Evolutionary conservation across 1,140 invertebrate genomes (phyloP).

Genomic region (Diachasmimorpha longicaudata): DNA sequence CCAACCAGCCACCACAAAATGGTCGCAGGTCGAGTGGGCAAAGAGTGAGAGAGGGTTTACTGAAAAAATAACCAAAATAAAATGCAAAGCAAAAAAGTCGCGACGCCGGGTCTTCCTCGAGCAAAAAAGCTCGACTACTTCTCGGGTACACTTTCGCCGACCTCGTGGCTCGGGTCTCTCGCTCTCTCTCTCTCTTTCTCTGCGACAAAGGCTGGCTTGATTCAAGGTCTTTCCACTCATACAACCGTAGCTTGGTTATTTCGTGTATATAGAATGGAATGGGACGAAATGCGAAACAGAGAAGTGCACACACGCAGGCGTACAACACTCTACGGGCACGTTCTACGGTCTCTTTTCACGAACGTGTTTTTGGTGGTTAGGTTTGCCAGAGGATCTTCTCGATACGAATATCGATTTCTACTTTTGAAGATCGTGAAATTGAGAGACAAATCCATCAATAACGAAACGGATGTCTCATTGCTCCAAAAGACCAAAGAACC

Average conservation of each 20-base stretch:
- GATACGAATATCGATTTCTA: not conserved
- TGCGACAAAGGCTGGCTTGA: constrained; percentile 62
- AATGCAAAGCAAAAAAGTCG: not conserved
- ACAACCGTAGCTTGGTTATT: constrained; percentile 20
- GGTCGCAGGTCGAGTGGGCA: constrained; percentile 29
- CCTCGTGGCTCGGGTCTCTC: constrained; percentile 61
- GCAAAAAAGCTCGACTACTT: constrained; percentile 55
- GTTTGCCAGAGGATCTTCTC: not conserved
- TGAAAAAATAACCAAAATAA: constrained; percentile 2
- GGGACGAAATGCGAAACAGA: not conserved
- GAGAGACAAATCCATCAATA: too few species aligned
- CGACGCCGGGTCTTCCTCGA: constrained; percentile 35
- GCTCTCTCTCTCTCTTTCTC: constrained; percentile 29
- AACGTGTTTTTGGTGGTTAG: constrained; percentile 22
- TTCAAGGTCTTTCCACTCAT: constrained; percentile 52
- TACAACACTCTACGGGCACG: constrained; percentile 2
- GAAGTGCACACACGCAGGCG: constrained; percentile 30
- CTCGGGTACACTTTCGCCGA: constrained; percentile 62
- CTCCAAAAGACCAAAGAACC: too few species aligned
- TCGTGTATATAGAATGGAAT: not conserved
- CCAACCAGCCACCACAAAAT: constrained; percentile 42
- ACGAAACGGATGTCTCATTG: too few species aligned
- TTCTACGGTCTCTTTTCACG: not conserved
- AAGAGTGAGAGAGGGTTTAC: constrained; percentile 13
- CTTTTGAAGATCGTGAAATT: not conserved